phyloP scores from a whole-genome alignment of 2,113 vertebrate species.

The Phrynocephalus versicolor region DNA sequence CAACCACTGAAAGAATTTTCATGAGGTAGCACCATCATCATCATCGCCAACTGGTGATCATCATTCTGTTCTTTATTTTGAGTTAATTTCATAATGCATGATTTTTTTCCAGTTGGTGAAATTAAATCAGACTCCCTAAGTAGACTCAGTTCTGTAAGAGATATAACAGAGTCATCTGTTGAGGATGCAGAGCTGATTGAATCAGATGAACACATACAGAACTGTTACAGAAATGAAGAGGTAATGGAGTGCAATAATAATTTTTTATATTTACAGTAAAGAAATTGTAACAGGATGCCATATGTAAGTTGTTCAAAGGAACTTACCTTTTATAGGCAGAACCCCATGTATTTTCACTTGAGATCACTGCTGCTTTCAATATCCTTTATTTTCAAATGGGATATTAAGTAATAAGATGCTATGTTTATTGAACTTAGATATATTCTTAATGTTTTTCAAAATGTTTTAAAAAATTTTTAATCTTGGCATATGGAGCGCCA shows the following conservation, averaged over 20 bases:
- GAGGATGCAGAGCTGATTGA: slow-evolving; percentile 48
- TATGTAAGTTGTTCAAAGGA: background rate
- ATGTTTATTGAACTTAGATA: no score
- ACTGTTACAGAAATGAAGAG: slow-evolving; percentile 57
- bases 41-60: no score
- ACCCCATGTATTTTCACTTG: background rate
- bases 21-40: no score
- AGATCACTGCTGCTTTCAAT: background rate
- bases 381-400: no score
- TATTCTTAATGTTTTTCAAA: no score
- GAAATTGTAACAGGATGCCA: background rate
- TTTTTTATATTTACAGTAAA: background rate
- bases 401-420: no score
- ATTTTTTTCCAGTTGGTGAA: slow-evolving; percentile 66
- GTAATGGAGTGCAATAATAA: slow-evolving; percentile 55
- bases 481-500: no score
- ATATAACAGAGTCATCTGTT: slow-evolving; percentile 38
- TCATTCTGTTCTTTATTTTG: slow-evolving; percentile 41
- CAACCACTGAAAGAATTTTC: no score
- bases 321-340: background rate
- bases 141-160: slow-evolving; percentile 51
- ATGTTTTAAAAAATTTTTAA: no score
- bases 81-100: background rate
- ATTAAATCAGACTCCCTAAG: slow-evolving; percentile 43
- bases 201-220: slow-evolving; percentile 48